Percentiles rank a stretch among this genome's conserved stretches.
Conservation (phyloP, 2,113 vertebrate species). For the Galemys pyrenaicus region DNA sequence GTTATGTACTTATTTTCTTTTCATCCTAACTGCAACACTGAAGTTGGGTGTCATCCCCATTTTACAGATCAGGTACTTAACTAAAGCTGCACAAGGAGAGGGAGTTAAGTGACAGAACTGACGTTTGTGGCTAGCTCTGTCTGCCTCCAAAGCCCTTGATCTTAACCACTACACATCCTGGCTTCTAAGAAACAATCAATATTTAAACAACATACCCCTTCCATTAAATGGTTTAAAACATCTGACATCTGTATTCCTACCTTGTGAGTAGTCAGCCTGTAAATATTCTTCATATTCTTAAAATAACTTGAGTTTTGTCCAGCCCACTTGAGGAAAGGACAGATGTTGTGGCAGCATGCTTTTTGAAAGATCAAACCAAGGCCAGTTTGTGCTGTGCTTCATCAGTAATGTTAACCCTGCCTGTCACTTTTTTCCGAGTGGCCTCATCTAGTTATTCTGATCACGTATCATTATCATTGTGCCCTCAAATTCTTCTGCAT, state of each 20-base stretch:
- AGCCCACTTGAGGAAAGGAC: background rate
- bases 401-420: slow-evolving; percentile 38
- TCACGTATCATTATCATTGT: slow-evolving; percentile 68
- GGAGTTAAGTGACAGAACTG: slow-evolving; percentile 8
- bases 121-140: slow-evolving; percentile 12
- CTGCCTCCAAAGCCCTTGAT: background rate
- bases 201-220: background rate
- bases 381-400: background rate
- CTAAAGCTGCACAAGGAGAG: background rate
- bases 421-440: slow-evolving; percentile 15
- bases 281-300: slow-evolving; percentile 40
- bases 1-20: background rate
- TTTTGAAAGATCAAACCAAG: slow-evolving; percentile 52
- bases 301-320: slow-evolving; percentile 52
- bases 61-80: slow-evolving; percentile 33
- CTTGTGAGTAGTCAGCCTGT: background rate
- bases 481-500: slow-evolving; percentile 61
- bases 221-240: slow-evolving; percentile 27
- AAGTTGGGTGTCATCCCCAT: background rate
- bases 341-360: background rate
- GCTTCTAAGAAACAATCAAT: background rate
- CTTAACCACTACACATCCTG: background rate
- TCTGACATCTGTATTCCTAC: background rate
- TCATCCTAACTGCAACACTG: background rate
- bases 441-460: slow-evolving; percentile 61